These are phyloP conservation scores for Folsomia manolachei DNA, from an alignment of 2,888 invertebrate genomes.

Conservation along the genomic window DNA sequence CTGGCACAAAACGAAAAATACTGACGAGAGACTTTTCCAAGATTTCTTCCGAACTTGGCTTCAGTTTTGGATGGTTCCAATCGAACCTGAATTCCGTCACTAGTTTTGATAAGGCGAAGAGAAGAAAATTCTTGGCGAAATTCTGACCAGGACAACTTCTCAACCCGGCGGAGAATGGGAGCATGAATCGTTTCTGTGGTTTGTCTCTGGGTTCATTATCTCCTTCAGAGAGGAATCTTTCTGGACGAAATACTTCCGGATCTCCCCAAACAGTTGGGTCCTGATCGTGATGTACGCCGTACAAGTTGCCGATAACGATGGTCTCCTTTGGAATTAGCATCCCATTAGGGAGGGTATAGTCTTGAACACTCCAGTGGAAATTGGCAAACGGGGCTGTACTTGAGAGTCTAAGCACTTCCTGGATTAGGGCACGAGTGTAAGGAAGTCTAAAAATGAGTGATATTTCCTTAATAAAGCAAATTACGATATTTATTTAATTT, in stretches of 20 bases:
- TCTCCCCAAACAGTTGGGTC: constrained; percentile 18
- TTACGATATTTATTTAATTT: not conserved
- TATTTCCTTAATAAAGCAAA: too few relatives aligned
- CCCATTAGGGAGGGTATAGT: constrained; percentile 25
- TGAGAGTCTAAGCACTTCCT: constrained; percentile 35
- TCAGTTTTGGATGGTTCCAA: not conserved
- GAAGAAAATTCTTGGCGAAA: not conserved
- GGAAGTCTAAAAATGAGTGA: constrained; percentile 25
- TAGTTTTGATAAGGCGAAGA: not conserved
- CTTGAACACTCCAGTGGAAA: constrained; percentile 31
- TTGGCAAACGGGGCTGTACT: constrained; percentile 32
- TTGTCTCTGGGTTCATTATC: not conserved
- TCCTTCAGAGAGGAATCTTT: constrained; percentile 30
- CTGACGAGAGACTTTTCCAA: not conserved
- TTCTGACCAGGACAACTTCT: not conserved
- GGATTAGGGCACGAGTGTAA: constrained; percentile 32
- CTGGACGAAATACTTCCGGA: constrained; percentile 35
- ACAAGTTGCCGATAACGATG: constrained; percentile 31
- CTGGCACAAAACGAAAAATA: constrained; percentile 2
- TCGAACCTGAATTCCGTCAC: not conserved
- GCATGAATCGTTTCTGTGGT: constrained; percentile 3
- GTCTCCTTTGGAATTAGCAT: constrained; percentile 39
- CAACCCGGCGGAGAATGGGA: constrained; percentile 33
- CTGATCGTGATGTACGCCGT: constrained; percentile 28
- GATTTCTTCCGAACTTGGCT: not conserved